phyloP scores from a whole-genome alignment of 2,797 vertebrate species.

The Periparus ater region DNA sequence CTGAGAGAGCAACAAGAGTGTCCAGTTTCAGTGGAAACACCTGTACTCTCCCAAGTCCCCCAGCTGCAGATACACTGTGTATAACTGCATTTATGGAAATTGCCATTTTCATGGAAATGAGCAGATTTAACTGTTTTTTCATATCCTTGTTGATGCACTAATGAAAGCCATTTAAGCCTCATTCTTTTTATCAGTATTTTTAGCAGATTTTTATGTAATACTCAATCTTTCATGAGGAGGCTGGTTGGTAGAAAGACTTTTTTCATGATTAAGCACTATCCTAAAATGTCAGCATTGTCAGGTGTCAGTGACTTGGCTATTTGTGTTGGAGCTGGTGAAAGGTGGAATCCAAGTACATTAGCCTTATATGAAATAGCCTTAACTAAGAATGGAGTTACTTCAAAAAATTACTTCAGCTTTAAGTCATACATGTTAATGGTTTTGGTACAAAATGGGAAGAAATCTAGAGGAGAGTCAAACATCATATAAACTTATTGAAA shows the following conservation, averaged over 20 bases:
- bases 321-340: conserved; percentile 35
- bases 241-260: not conserved
- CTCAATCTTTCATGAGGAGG: conserved; percentile 18
- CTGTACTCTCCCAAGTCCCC: not conserved
- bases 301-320: conserved; percentile 37
- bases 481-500: conserved; percentile 72
- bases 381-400: conserved; percentile 53
- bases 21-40: not conserved
- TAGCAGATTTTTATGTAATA: conserved; percentile 38
- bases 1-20: not conserved
- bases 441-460: conserved; percentile 31
- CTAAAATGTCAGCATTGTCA: conserved; percentile 24
- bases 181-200: conserved; percentile 62
- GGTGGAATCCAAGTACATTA: conserved; percentile 50
- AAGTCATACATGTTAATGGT: conserved; percentile 41
- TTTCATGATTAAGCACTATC: not conserved
- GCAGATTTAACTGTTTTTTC: not conserved
- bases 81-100: not conserved
- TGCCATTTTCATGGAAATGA: not conserved
- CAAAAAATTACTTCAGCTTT: conserved; percentile 53
- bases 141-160: conserved; percentile 58
- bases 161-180: conserved; percentile 62
- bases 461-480: conserved; percentile 45
- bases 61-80: not conserved
- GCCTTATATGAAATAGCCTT: conserved; percentile 76